phyloP scores from a whole-genome alignment of 2,888 invertebrate species.

The Pristionchus japonicus region DNA sequence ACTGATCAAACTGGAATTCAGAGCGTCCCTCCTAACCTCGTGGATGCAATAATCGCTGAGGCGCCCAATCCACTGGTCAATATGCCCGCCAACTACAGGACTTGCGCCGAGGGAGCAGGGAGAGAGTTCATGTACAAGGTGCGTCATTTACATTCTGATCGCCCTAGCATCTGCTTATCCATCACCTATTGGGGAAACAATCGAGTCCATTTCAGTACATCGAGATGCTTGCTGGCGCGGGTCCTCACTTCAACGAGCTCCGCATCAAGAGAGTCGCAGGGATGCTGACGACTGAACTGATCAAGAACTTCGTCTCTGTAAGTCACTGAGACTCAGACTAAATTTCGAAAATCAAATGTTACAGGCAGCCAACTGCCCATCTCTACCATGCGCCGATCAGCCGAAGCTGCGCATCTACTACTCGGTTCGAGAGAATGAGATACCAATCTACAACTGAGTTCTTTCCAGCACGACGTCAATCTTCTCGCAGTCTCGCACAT shows the following conservation, averaged over 20 bases:
- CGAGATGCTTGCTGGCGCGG: slow-evolving; percentile 14
- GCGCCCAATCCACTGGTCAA: background rate
- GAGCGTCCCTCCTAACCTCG: background rate
- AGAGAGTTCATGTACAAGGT: slow-evolving; percentile 39
- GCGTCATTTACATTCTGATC: too few relatives aligned
- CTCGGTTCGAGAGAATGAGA: background rate
- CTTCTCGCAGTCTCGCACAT: background rate
- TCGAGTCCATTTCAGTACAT: slow-evolving; percentile 41
- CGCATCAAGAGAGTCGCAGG: background rate
- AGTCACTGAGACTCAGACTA: background rate
- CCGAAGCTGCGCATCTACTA: slow-evolving; percentile 24
- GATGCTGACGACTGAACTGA: background rate
- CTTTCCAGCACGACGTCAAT: background rate
- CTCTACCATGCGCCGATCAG: background rate
- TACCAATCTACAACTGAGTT: background rate
- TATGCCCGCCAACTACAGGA: slow-evolving; percentile 3
- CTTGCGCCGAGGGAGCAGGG: background rate
- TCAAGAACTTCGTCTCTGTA: background rate
- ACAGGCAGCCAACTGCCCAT: slow-evolving; percentile 8
- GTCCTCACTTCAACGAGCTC: background rate
- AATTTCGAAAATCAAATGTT: background rate
- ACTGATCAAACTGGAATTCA: background rate
- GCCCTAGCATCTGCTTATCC: too few relatives aligned
- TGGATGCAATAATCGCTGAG: slow-evolving; percentile 30
- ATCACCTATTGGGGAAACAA: too few relatives aligned